phyloP scores from a whole-genome alignment of 2,888 invertebrate genomes.

The Hetaerina titia region DNA sequence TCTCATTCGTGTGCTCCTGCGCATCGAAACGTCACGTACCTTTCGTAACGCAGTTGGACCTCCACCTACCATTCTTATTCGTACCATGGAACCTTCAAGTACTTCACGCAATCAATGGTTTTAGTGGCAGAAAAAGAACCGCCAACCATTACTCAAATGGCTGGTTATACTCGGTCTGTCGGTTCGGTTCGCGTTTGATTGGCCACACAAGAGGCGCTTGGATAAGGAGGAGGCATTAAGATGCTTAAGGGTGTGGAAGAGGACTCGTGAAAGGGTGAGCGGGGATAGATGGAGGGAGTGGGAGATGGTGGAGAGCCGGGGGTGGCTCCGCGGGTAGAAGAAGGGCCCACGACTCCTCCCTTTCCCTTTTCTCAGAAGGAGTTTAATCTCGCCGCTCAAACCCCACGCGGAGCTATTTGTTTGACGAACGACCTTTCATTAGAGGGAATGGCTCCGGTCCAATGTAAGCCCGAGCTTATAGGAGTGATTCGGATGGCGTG shows the following conservation, averaged over 20 bases:
- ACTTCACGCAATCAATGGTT: too few relatives aligned
- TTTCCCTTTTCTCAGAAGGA: background rate
- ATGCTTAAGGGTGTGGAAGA: constrained; percentile 14
- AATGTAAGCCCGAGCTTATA: constrained; percentile 53
- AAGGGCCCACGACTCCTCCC: background rate
- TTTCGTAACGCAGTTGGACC: too few relatives aligned
- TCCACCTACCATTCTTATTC: too few relatives aligned
- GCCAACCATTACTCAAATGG: background rate
- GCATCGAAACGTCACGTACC: too few relatives aligned
- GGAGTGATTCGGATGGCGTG: background rate
- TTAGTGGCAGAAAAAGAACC: background rate
- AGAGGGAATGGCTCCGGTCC: constrained; percentile 50
- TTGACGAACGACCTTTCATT: constrained; percentile 67
- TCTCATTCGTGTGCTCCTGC: too few relatives aligned
- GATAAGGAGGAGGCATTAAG: constrained; percentile 26
- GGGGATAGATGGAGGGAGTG: background rate
- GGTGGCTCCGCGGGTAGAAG: background rate
- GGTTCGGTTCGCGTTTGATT: constrained; percentile 21
- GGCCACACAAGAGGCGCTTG: constrained; percentile 16
- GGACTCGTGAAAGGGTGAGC: background rate
- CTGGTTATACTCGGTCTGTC: background rate
- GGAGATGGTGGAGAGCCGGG: background rate
- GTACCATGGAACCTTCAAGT: too few relatives aligned
- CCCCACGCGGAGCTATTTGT: constrained; percentile 59
- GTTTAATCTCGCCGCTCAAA: constrained; percentile 58